Conservation (phyloP, 2,888 invertebrate species). For the Opisthograptis luteolata region DNA sequence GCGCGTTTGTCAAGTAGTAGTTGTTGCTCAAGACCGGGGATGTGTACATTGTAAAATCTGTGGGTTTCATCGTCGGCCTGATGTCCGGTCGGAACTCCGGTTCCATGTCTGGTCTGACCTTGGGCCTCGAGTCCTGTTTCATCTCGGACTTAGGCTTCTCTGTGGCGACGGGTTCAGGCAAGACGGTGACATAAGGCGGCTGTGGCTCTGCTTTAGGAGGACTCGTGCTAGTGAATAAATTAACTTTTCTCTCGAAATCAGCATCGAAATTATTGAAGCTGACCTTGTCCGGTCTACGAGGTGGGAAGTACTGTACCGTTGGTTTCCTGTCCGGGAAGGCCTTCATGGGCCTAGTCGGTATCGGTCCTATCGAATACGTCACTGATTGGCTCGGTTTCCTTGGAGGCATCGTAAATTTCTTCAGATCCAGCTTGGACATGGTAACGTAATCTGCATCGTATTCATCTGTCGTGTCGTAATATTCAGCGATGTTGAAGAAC, state of each 20-base stretch:
- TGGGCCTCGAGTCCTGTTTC: not conserved
- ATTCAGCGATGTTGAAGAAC: constrained; percentile 55
- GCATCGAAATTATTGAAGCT: constrained; percentile 55
- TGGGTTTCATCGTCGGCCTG: constrained; percentile 12
- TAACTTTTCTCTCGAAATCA: constrained; percentile 54
- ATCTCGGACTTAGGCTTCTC: not conserved
- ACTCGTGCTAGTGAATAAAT: constrained; percentile 46
- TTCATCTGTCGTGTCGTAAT: constrained; percentile 66
- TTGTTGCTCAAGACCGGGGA: constrained; percentile 35
- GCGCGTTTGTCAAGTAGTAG: constrained; percentile 40
- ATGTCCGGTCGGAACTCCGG: not conserved
- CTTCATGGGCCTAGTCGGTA: constrained; percentile 32
- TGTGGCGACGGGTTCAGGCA: constrained; percentile 22
- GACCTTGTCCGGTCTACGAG: constrained; percentile 49
- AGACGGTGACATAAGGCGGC: constrained; percentile 8
- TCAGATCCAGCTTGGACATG: constrained; percentile 65
- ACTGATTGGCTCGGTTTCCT: constrained; percentile 38
- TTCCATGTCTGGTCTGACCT: not conserved
- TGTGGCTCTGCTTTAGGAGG: constrained; percentile 10
- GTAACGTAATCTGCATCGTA: constrained; percentile 66
- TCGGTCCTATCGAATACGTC: not conserved
- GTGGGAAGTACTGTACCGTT: constrained; percentile 75
- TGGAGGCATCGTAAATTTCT: constrained; percentile 49
- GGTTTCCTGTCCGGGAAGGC: constrained; percentile 58
- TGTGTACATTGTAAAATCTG: constrained; percentile 13